Conservation (phyloP, 2,113 vertebrate species). For the Connochaetes taurinus region DNA sequence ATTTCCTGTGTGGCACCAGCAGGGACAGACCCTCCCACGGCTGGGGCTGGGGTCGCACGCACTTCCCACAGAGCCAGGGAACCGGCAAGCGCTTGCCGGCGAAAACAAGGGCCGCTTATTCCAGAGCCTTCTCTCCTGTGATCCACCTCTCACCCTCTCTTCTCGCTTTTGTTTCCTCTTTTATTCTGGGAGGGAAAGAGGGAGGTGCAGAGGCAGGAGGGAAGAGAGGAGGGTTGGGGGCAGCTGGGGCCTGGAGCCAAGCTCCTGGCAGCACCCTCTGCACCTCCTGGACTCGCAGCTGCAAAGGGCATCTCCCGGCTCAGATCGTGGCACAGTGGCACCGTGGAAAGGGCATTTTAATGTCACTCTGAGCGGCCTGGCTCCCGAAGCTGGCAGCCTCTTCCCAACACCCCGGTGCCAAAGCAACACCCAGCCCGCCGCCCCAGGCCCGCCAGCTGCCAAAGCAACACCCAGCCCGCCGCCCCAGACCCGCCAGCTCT, state of each 20-base stretch:
- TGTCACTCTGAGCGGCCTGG: slow-evolving; percentile 58
- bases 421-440: not conserved
- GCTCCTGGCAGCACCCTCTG: not conserved
- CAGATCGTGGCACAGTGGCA: slow-evolving; percentile 37
- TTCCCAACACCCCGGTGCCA: not conserved
- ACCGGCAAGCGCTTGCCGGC: fast-evolving
- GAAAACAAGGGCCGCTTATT: not conserved
- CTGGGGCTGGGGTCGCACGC: not conserved
- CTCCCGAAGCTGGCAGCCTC: not conserved
- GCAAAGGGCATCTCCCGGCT: not conserved
- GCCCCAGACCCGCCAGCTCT: not conserved
- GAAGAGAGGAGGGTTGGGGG: not conserved
- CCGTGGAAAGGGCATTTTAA: slow-evolving; percentile 71
- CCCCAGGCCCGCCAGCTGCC: not conserved
- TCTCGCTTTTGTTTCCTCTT: slow-evolving; percentile 44
- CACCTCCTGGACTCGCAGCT: not conserved
- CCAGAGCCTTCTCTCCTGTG: not conserved
- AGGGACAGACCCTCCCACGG: not conserved
- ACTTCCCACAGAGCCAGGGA: not conserved
- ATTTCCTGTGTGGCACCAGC: not conserved
- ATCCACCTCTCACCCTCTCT: not conserved
- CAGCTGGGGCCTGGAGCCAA: not conserved
- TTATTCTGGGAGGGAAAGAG: not conserved
- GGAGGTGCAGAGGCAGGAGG: not conserved
- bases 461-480: not conserved